These are phyloP conservation scores for Synanthedon vespiformis DNA, from an alignment of 2,888 invertebrate genomes.

Conservation along the genomic window DNA sequence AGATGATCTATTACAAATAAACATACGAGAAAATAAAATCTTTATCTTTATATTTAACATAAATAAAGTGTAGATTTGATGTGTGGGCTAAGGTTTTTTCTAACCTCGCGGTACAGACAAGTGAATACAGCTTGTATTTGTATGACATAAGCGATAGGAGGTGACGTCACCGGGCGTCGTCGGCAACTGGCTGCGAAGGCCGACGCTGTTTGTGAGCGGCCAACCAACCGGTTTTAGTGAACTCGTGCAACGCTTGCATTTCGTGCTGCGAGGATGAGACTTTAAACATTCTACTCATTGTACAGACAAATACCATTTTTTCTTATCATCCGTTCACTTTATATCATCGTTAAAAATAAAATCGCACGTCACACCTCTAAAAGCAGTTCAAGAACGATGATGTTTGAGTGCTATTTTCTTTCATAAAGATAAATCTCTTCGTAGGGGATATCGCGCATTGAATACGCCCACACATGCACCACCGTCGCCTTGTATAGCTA, in stretches of 20 bases:
- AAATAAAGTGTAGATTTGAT: too few relatives aligned
- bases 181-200: conserved; percentile 53
- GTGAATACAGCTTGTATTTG: conserved; percentile 32
- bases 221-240: conserved; percentile 43
- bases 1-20: too few relatives aligned
- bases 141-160: conserved; percentile 57
- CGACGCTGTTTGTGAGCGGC: conserved; percentile 42
- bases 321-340: too few relatives aligned
- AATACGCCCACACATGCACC: conserved; percentile 43
- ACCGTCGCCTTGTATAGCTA: conserved; percentile 32
- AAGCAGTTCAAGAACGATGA: neutral
- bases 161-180: conserved; percentile 65
- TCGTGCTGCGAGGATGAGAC: too few relatives aligned
- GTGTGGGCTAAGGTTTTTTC: conserved; percentile 4
- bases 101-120: conserved; percentile 21
- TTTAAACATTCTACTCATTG: too few relatives aligned
- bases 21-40: too few relatives aligned
- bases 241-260: conserved; percentile 36
- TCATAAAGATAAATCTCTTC: neutral
- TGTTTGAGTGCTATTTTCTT: neutral
- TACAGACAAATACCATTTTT: conserved; percentile 6
- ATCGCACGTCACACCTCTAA: neutral
- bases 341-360: neutral
- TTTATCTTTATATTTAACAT: too few relatives aligned
- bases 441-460: conserved; percentile 21